These are phyloP conservation scores for Drosophila parvula DNA, from an alignment of 1,140 invertebrate genomes.

Conservation along the genomic window DNA sequence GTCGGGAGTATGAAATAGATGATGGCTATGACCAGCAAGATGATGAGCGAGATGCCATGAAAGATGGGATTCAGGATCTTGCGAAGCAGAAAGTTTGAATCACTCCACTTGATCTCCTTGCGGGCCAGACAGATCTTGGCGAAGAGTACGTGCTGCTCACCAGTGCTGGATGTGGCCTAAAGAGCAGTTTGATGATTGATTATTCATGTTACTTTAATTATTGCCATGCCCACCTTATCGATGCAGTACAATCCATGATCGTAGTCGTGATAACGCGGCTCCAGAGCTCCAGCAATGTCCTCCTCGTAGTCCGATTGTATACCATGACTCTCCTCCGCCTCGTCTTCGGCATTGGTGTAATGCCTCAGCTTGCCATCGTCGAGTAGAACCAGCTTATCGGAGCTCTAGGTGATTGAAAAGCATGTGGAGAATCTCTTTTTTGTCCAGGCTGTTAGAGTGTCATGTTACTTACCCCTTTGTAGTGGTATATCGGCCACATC, in stretches of 20 bases:
- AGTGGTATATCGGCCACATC: conserved; percentile 90
- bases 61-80: conserved; percentile 91
- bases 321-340: conserved; percentile 57
- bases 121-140: conserved; percentile 91
- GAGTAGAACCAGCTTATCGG: conserved; percentile 88
- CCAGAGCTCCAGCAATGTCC: conserved; percentile 74
- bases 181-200: neutral
- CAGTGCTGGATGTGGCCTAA: conserved; percentile 64
- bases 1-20: conserved; percentile 93
- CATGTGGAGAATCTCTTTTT: neutral
- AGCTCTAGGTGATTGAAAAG: conserved; percentile 54
- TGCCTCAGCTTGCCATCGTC: conserved; percentile 89
- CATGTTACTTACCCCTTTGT: conserved; percentile 79
- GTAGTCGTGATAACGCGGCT: conserved; percentile 88
- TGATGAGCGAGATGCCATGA: conserved; percentile 89
- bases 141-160: conserved; percentile 85
- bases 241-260: conserved; percentile 90
- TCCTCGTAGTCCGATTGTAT: conserved; percentile 80
- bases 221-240: conserved; percentile 87
- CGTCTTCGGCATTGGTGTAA: conserved; percentile 86
- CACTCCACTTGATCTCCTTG: conserved; percentile 87
- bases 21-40: conserved; percentile 90
- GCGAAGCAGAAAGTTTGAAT: conserved; percentile 89
- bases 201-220: neutral
- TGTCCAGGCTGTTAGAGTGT: neutral